Base-by-base conservation (phyloP, 2,888 invertebrate genomes). In the Eilema sororculum region DNA sequence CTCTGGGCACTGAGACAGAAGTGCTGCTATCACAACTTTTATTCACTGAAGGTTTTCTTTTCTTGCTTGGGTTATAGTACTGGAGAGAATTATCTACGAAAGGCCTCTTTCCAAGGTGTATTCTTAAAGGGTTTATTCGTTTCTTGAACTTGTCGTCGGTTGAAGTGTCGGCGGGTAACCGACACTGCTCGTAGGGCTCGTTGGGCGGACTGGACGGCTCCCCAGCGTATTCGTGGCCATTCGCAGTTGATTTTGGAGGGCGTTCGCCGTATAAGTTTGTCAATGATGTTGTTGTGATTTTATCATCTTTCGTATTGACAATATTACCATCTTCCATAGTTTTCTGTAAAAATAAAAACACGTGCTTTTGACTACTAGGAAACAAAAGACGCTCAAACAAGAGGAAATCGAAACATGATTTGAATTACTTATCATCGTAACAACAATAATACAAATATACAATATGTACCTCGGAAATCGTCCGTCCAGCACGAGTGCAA, bases 251-350 rank as follows among this genome's bases (percentile, higher is more conserved):
- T 89, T 92, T 93, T 78, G 87, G 84, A 81, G 90, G 84, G 79
- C 92, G 88, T 80, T 95, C 94, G 78, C 87, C 84, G 79, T 93
- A 92, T 77, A 91, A 85, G 80, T 89, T 93, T 77, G 87, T 87
- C 83, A 93, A 86, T 78, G 92, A 86, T 78, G 89, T 81, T 83
- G 90, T 81, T 80, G 85, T 87, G 82, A 88, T 88, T 90, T 92
- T 94, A 85, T 94, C 93, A 83, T 95, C 94, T 88, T 91, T 93
- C 82, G 90, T 88, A 84, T 90, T 91, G 87, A 86, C 86, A 87
- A 88, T 86, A 91, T 94, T 95, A 94, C 95, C 94, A 95, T 95
- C 95, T 92, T 95, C 95, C 95, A 95, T 95, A 95, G 91, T 95
- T 95, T 95, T 94, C 95, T 95, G 94, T 71, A 95, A 95, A 90